Conservation (phyloP, 2,888 invertebrate species). For the Herminia tarsipennalis region DNA sequence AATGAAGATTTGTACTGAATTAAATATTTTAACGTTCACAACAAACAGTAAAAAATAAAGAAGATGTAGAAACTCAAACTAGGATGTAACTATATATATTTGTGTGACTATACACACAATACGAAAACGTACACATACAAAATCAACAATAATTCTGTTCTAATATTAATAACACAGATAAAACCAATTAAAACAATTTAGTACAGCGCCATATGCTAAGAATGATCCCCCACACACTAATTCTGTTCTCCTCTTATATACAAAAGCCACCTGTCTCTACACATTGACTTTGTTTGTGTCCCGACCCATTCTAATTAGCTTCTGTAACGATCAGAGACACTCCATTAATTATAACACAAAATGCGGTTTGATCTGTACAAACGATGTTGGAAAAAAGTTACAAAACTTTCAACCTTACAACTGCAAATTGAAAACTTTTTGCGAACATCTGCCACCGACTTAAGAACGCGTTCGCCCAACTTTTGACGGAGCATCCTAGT, state of each 20-base stretch:
- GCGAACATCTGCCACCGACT: slow-evolving; percentile 56
- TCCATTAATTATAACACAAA: slow-evolving; percentile 75
- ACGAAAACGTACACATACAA: too few species aligned
- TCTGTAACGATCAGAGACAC: slow-evolving; percentile 65
- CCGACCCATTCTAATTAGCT: slow-evolving; percentile 68
- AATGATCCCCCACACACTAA: slow-evolving; percentile 30
- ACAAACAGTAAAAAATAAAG: too few species aligned
- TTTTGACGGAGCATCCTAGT: slow-evolving; percentile 48
- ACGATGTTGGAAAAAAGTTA: slow-evolving; percentile 57
- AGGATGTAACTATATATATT: too few species aligned
- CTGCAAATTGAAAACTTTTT: slow-evolving; percentile 49
- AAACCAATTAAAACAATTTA: slow-evolving; percentile 15
- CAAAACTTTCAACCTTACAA: slow-evolving; percentile 41
- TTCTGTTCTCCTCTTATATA: slow-evolving; percentile 51
- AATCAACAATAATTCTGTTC: background rate
- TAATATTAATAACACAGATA: slow-evolving; percentile 3
- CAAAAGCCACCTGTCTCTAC: slow-evolving; percentile 62
- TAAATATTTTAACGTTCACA: too few species aligned
- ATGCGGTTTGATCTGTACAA: slow-evolving; percentile 58
- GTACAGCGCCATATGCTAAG: slow-evolving; percentile 10
- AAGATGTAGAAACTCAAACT: too few species aligned
- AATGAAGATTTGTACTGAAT: too few species aligned
- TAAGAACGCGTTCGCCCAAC: slow-evolving; percentile 42
- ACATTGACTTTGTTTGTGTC: slow-evolving; percentile 65
- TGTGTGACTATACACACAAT: too few species aligned